These are phyloP conservation scores for Tachycineta bicolor DNA, from an alignment of 2,113 vertebrate genomes.

Conservation along the genomic window DNA sequence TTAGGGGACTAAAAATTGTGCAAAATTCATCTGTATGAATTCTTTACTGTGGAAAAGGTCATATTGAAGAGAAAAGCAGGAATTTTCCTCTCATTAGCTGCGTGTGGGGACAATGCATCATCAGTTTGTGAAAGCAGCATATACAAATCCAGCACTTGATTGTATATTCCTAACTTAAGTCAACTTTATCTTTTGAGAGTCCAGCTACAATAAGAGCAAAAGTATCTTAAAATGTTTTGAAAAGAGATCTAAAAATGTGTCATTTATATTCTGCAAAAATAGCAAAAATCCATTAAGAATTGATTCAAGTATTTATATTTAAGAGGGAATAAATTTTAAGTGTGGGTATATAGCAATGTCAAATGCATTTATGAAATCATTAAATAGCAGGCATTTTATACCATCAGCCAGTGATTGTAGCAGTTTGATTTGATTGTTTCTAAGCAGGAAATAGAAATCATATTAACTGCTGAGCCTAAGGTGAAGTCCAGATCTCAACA, in stretches of 20 bases:
- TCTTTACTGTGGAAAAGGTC: neutral
- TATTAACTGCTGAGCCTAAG: neutral
- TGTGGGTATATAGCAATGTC: neutral
- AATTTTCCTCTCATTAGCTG: neutral
- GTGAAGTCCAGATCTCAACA: neutral
- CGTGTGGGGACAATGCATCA: neutral
- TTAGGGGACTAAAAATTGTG: neutral
- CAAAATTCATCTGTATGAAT: neutral
- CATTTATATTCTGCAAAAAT: neutral
- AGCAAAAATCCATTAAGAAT: neutral
- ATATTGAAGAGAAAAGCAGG: neutral
- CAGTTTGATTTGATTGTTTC: neutral
- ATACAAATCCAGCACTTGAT: neutral
- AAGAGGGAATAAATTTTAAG: neutral
- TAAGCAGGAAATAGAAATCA: neutral
- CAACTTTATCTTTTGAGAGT: neutral
- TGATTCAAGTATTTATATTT: neutral
- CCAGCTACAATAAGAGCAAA: neutral
- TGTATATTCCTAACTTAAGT: neutral
- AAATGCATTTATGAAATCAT: neutral
- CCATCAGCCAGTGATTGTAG: neutral
- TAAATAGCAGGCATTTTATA: neutral
- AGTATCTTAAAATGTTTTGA: neutral
- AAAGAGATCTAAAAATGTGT: neutral
- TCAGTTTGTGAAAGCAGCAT: neutral